Base-by-base conservation (phyloP, 2,797 vertebrate genomes). In the Rousettus madagascariensis region DNA sequence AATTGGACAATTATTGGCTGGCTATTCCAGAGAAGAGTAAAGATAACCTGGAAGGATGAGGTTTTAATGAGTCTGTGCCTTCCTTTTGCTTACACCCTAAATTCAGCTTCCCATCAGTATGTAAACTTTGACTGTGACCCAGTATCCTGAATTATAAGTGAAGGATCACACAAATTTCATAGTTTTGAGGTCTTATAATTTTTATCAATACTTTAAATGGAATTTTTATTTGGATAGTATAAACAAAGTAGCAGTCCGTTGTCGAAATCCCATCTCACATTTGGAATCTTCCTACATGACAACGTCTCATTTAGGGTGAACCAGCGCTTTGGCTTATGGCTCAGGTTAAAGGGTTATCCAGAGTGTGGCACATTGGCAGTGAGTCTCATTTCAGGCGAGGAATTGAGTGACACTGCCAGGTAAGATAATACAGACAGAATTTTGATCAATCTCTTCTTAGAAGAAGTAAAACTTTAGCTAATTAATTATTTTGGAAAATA, bases 191-290 rank as follows among this genome's bases (percentile, higher is more conserved):
- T 86, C 36, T 91, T 43, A 0, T 78, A 92, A 82, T 26, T 46
- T 84, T 10, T 66, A 53, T 55, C 43, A 78, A 0, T 79, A 66
- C 53, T 77, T 91, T 55, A 86, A 94, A 49, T 68, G 53, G 26
- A 88, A 61, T 84, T 95, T 90, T 95, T 75, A 80, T 86, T 88
- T 83, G 20, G 30, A n/a, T 68, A 68, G 46, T 30, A 77, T 69
- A 91, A 65, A 30, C 59, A 43, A 86, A 61, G 17, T 0, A 46
- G 24, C 36, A 53, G 38, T 6, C 28, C 10, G 94, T 87, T 55
- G 11, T 72, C 59, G 95, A 94, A 94, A 75, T 85, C n/a, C 26
- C 49, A 0, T 84, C n/a, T 90, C 91, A 86, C 53, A 61, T 72
- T 83, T 86, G 69, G 78, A 83, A 43, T 84, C 19, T 63, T 66